Conservation (phyloP, 2,113 vertebrate genomes). For the Carassius carassius region DNA sequence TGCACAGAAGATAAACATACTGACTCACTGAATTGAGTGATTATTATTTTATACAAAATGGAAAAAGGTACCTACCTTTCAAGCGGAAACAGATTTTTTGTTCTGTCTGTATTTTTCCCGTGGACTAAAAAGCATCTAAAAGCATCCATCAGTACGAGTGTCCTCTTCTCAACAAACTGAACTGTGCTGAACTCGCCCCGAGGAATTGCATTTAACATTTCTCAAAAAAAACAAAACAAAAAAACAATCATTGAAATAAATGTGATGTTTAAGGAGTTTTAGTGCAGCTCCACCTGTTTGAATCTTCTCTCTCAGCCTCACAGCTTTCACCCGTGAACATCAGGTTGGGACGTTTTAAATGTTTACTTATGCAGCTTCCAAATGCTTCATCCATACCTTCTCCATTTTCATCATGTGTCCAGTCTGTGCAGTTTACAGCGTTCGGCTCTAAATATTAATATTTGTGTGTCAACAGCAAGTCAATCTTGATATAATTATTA, state of each 20-base stretch:
- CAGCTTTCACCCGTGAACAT: constrained; percentile 67
- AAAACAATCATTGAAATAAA: constrained; percentile 65
- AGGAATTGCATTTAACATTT: constrained; percentile 61
- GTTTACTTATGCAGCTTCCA: constrained; percentile 55
- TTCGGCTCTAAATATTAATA: constrained; percentile 41
- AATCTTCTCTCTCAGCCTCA: constrained; percentile 49
- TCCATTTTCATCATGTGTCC: constrained; percentile 51
- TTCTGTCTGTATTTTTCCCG: not conserved
- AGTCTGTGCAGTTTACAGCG: constrained; percentile 23
- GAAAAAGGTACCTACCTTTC: not conserved
- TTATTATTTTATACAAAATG: not conserved
- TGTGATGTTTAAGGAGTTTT: constrained; percentile 71
- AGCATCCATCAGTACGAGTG: not conserved
- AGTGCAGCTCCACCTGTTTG: constrained; percentile 70
- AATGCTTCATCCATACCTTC: constrained; percentile 49
- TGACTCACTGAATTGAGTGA: not conserved
- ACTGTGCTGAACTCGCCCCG: constrained; percentile 33
- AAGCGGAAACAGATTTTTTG: not conserved
- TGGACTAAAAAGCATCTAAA: not conserved
- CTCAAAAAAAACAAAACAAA: constrained; percentile 57
- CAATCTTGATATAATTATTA: not conserved
- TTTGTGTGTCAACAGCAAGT: constrained; percentile 1
- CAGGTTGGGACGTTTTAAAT: constrained; percentile 36
- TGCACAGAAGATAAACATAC: not conserved
- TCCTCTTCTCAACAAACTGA: not conserved